phyloP scores from a whole-genome alignment of 2,113 vertebrate species.

The Ancistrus triradiatus region DNA sequence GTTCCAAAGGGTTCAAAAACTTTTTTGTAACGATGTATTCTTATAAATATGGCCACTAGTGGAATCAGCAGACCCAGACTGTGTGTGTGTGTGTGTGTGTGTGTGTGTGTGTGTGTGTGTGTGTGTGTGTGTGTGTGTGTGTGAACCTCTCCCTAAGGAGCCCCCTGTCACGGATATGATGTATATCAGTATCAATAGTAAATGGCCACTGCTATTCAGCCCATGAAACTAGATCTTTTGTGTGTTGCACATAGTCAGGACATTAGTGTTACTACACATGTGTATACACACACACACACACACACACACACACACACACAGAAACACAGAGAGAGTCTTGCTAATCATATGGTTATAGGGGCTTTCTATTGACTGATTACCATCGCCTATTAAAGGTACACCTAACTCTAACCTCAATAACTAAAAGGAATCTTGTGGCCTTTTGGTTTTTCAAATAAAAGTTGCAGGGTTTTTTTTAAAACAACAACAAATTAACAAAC shows the following conservation, averaged over 20 bases:
- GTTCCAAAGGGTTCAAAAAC: too few species aligned
- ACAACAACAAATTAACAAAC: too few species aligned
- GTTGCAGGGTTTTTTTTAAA: too few species aligned
- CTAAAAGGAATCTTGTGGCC: too few species aligned
- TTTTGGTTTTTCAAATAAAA: too few species aligned
- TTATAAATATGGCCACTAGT: too few species aligned
- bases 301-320: conserved; percentile 24
- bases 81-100: too few species aligned
- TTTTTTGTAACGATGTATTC: too few species aligned
- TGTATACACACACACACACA: conserved; percentile 26
- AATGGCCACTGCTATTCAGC: conserved; percentile 51
- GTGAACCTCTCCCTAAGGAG: conserved; percentile 41
- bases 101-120: conserved; percentile 10
- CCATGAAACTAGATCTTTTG: conserved; percentile 49
- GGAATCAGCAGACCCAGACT: too few species aligned
- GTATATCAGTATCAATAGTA: conserved; percentile 53
- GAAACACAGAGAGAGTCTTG: conserved; percentile 9
- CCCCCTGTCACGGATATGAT: conserved; percentile 51
- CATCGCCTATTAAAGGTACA: too few species aligned
- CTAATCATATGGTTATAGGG: not conserved
- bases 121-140: conserved; percentile 10
- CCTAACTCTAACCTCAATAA: too few species aligned
- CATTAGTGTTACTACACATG: conserved; percentile 34
- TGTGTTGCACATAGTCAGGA: conserved; percentile 44
- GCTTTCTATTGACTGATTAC: too few species aligned